A percentile compares a stretch with the other conserved stretches of the same genome.
phyloP scores from a whole-genome alignment of 30 jellyfish, hydroid and myxozoan genomes.

The Rhopilema esculentum region DNA sequence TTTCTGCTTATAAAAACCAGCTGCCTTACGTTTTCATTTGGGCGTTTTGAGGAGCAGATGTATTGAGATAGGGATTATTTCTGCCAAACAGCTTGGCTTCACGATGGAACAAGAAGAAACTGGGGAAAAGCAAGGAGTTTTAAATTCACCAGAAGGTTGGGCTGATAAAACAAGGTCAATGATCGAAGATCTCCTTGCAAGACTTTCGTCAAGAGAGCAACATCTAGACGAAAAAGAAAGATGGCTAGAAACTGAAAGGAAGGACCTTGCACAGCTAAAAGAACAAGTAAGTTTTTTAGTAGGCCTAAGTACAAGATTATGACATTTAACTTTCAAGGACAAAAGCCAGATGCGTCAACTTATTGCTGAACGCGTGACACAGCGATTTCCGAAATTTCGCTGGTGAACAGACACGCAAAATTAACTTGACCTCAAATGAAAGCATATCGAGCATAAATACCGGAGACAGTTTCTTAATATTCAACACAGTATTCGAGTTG shows the following conservation, averaged over 20 bases:
- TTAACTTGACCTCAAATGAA: too few species aligned
- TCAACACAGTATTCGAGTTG: too few species aligned
- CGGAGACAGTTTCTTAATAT: too few species aligned
- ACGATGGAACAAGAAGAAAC: constrained; percentile 22
- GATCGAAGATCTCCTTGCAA: constrained; percentile 17
- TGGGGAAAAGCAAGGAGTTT: background rate
- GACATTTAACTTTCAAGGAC: too few species aligned
- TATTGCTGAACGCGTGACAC: too few species aligned
- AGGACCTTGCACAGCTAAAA: background rate
- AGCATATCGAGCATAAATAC: too few species aligned
- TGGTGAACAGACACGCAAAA: too few species aligned
- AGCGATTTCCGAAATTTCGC: too few species aligned
- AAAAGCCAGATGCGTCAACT: too few species aligned
- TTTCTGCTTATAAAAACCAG: background rate
- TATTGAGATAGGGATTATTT: background rate
- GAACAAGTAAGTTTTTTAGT: background rate
- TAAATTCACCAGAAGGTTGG: constrained; percentile 21
- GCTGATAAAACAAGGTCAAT: constrained; percentile 13
- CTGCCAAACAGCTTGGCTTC: background rate
- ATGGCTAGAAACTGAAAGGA: background rate
- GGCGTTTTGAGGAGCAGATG: background rate
- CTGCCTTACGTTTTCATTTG: background rate
- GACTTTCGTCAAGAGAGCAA: constrained; percentile 21
- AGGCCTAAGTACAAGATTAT: too few species aligned
- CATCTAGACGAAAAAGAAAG: constrained; percentile 26